Percentiles rank a stretch among this genome's conserved stretches.
Conservation (phyloP, 1,140 invertebrate species). For the Atta colombica region DNA sequence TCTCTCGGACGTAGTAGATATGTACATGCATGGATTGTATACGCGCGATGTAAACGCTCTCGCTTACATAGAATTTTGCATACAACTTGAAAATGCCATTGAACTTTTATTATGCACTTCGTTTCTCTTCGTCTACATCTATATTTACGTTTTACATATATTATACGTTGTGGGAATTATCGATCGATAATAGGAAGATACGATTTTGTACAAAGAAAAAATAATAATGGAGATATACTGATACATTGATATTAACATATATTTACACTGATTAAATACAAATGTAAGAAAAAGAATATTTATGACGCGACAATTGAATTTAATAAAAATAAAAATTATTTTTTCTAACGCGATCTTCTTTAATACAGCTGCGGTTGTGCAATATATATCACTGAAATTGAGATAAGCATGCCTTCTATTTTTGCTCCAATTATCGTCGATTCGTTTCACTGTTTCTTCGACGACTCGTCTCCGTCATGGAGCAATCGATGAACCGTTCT, state of each 20-base stretch:
- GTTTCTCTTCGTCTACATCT: neutral
- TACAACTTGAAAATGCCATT: slow-evolving; percentile 57
- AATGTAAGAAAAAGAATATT: neutral
- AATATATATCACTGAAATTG: slow-evolving; percentile 31
- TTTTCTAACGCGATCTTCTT: neutral
- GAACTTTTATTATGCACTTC: slow-evolving; percentile 14
- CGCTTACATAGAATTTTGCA: slow-evolving; percentile 61
- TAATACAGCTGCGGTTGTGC: neutral
- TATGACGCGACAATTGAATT: neutral
- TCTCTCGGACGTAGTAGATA: slow-evolving; percentile 31
- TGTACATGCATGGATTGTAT: slow-evolving; percentile 16
- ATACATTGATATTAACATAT: too few species aligned
- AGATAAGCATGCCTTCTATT: slow-evolving; percentile 25
- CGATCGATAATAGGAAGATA: neutral
- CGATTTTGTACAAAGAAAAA: neutral
- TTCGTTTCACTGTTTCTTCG: slow-evolving; percentile 48
- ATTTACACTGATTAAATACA: neutral
- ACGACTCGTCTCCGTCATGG: slow-evolving; percentile 29
- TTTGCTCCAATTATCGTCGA: slow-evolving; percentile 55
- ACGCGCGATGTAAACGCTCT: slow-evolving; percentile 18
- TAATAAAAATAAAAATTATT: neutral
- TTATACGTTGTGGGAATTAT: neutral
- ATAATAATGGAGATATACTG: neutral
- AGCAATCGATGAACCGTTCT: slow-evolving; percentile 36
- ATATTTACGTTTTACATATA: neutral